These are phyloP conservation scores for Dexiosoma caninum DNA, from an alignment of 2,888 invertebrate species.

Conservation along the genomic window DNA sequence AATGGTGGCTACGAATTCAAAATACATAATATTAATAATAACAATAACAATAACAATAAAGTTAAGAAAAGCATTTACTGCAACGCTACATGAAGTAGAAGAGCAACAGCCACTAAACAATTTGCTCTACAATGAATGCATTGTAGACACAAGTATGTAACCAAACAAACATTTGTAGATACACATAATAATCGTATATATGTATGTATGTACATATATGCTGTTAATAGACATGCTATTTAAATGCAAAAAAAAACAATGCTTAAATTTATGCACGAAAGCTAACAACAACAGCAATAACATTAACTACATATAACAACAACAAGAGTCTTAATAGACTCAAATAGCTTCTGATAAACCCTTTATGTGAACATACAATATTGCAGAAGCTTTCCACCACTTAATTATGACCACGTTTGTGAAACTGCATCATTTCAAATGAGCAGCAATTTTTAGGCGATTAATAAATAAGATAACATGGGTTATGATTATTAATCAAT, in stretches of 20 bases:
- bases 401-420: too few species aligned
- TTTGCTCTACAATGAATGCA: slow-evolving; percentile 8
- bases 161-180: too few species aligned
- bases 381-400: background rate
- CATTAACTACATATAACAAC: too few species aligned
- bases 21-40: slow-evolving; percentile 1
- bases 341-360: background rate
- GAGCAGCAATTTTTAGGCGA: too few species aligned
- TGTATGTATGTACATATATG: too few species aligned
- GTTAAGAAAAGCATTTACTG: background rate
- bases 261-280: slow-evolving; percentile 25
- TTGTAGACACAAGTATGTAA: background rate
- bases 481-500: too few species aligned
- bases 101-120: slow-evolving; percentile 19
- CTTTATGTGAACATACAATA: too few species aligned
- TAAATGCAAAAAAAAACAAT: background rate
- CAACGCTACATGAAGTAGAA: background rate
- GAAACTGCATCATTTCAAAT: too few species aligned
- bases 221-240: background rate
- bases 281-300: background rate
- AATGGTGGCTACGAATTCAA: slow-evolving; percentile 18
- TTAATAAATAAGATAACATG: too few species aligned
- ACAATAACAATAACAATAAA: background rate
- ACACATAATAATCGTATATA: too few species aligned
- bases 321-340: background rate